Conservation (phyloP, 2,797 vertebrate genomes). For the Heliangelus exortis region DNA sequence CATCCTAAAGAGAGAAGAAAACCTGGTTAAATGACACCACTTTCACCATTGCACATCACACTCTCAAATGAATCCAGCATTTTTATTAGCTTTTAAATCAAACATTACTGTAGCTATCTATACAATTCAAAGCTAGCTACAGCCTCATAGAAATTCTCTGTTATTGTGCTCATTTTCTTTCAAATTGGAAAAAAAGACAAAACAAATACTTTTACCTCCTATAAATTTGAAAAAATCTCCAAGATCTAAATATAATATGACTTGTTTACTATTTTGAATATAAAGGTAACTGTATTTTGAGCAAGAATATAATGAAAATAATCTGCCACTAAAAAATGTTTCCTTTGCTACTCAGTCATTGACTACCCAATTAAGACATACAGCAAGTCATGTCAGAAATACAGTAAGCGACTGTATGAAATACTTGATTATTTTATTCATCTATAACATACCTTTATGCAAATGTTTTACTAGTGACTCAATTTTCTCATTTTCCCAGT, state of each 20-base stretch:
- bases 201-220: not conserved
- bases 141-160: not conserved
- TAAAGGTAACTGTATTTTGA: not conserved
- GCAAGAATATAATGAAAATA: not conserved
- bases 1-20: conserved; percentile 53
- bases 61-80: not conserved
- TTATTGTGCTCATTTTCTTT: not conserved
- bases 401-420: not conserved
- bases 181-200: not conserved
- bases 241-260: not conserved
- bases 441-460: conserved; percentile 55
- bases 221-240: not conserved
- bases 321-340: not conserved
- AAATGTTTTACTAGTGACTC: conserved; percentile 50
- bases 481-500: not conserved
- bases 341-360: not conserved
- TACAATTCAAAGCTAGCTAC: not conserved
- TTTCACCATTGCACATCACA: not conserved
- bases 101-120: not conserved
- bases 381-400: not conserved
- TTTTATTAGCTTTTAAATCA: not conserved
- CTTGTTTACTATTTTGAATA: not conserved
- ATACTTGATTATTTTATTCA: not conserved
- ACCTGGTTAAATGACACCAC: not conserved
- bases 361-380: not conserved